Evolutionary conservation across 2,113 vertebrate species (phyloP).

Genomic region (Crocuta crocuta): DNA sequence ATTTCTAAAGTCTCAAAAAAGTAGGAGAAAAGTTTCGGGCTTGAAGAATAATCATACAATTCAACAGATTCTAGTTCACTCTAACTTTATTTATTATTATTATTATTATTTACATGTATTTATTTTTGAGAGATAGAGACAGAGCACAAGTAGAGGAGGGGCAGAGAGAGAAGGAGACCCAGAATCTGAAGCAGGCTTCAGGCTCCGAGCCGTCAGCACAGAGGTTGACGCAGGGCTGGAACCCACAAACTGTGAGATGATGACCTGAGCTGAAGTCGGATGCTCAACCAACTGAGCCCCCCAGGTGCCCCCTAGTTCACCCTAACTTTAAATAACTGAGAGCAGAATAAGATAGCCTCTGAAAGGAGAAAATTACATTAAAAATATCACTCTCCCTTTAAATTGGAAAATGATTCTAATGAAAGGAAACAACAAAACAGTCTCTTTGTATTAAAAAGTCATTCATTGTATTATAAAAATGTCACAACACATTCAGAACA

Average conservation of each 20-base stretch:
- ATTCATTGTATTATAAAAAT: not conserved
- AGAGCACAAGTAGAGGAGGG: too few relatives aligned
- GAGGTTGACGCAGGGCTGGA: too few relatives aligned
- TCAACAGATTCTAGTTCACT: not conserved
- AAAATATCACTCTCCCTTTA: constrained; percentile 1
- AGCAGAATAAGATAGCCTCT: not conserved
- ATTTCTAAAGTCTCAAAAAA: not conserved
- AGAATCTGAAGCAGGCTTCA: too few relatives aligned
- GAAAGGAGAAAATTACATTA: not conserved
- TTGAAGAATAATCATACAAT: not conserved
- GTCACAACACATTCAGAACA: not conserved
- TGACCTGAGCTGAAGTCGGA: too few relatives aligned
- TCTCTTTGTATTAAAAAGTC: constrained; percentile 17
- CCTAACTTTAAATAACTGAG: not conserved
- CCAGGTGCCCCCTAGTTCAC: not conserved
- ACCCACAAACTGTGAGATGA: too few relatives aligned
- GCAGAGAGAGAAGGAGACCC: too few relatives aligned
- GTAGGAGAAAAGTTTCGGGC: not conserved
- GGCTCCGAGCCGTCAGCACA: too few relatives aligned
- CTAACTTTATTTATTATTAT: not conserved
- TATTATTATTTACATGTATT: too few relatives aligned
- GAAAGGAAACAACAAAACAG: not conserved
- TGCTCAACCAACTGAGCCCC: too few relatives aligned
- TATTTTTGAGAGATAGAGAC: too few relatives aligned
- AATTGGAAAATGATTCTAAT: constrained; percentile 16